Evolutionary conservation across 2,888 invertebrate genomes (phyloP).

Genomic region (Caenorhabditis wallacei): DNA sequence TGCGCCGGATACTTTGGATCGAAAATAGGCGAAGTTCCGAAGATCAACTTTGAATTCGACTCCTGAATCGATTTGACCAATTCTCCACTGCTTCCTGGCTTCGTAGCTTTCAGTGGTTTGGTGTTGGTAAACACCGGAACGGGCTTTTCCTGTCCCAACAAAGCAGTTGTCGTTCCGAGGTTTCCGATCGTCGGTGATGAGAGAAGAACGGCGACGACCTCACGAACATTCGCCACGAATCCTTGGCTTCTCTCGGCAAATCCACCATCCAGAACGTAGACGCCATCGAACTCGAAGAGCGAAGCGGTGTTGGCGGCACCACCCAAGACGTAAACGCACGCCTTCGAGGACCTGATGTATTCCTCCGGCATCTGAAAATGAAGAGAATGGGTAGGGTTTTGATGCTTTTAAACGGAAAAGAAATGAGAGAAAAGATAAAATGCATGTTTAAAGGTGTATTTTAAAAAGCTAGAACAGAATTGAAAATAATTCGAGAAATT

Average conservation of each 20-base stretch:
- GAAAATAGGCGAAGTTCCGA: conserved; percentile 20
- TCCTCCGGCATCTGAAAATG: conserved; percentile 42
- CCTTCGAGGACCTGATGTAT: conserved; percentile 56
- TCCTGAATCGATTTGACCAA: conserved; percentile 49
- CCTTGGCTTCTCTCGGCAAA: conserved; percentile 38
- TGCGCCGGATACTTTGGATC: conserved; percentile 51
- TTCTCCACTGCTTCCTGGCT: conserved; percentile 47
- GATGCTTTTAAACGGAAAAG: not conserved
- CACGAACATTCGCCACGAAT: conserved; percentile 45
- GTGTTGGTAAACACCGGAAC: conserved; percentile 40
- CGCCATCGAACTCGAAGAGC: conserved; percentile 58
- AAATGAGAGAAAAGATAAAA: not conserved
- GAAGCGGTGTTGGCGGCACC: conserved; percentile 30
- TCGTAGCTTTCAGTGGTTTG: conserved; percentile 36
- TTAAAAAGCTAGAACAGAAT: too few relatives aligned
- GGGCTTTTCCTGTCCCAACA: conserved; percentile 21
- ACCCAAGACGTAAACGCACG: conserved; percentile 55
- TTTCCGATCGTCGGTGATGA: conserved; percentile 55
- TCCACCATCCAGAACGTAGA: conserved; percentile 58
- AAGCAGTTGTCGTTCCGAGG: conserved; percentile 36
- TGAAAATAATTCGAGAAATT: too few relatives aligned
- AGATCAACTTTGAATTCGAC: conserved; percentile 12
- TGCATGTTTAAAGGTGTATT: too few relatives aligned
- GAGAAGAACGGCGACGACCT: conserved; percentile 35
- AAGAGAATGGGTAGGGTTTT: conserved; percentile 5